phyloP scores from a whole-genome alignment of 2,888 invertebrate species.

The Hypercompe scribonia region DNA sequence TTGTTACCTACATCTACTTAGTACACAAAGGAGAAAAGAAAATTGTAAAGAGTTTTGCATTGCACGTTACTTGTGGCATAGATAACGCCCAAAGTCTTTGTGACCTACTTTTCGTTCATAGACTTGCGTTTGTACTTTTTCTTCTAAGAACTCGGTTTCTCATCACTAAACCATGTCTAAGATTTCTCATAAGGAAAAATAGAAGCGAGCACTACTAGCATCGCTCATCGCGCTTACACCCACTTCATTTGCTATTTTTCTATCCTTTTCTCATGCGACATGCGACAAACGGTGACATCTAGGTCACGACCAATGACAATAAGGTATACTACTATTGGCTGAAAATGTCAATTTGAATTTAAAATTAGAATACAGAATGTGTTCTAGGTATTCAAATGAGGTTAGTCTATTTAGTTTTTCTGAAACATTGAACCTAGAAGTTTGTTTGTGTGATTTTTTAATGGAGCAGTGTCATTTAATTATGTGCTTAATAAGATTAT shows the following conservation, averaged over 20 bases:
- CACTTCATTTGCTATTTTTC: conserved; percentile 28
- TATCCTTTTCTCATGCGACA: conserved; percentile 62
- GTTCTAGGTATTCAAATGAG: not conserved
- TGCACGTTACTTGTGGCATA: not conserved
- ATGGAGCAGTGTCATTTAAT: not conserved
- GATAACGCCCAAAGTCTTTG: not conserved
- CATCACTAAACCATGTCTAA: conserved; percentile 25
- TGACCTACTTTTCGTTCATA: not conserved
- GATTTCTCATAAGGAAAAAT: conserved; percentile 34
- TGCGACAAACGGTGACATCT: conserved; percentile 77
- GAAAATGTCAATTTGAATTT: conserved; percentile 56
- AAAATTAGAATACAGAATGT: not conserved
- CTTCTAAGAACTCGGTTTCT: not conserved
- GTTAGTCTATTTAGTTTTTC: not conserved
- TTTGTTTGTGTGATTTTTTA: not conserved
- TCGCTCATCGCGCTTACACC: conserved; percentile 52
- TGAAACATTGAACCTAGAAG: not conserved
- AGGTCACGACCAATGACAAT: conserved; percentile 70
- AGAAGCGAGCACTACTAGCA: conserved; percentile 37
- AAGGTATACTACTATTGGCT: conserved; percentile 64
- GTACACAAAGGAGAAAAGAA: not conserved
- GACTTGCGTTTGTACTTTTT: not conserved
- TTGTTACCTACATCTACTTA: not conserved
- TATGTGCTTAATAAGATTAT: not conserved
- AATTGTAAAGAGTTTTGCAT: not conserved